A percentile compares a stretch with the other conserved stretches of the same genome.
phyloP scores from a whole-genome alignment of 2,888 invertebrate species.

The Teleogryllus oceanicus region DNA sequence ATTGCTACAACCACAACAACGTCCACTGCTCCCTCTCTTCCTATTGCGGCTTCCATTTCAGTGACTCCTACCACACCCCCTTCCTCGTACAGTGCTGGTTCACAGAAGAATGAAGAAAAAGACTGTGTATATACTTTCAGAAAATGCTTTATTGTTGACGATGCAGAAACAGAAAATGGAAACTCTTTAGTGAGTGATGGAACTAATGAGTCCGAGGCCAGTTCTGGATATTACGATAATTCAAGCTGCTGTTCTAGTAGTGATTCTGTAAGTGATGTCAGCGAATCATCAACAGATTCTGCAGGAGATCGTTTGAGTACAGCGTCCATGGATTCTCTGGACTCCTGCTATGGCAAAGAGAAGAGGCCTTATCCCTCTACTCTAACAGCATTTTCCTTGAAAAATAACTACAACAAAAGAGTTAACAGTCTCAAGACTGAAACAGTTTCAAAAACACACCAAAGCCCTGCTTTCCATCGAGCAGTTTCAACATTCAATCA shows the following conservation, averaged over 20 bases:
- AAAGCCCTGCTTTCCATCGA: conserved; percentile 26
- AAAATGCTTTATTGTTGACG: conserved; percentile 35
- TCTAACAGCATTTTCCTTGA: conserved; percentile 23
- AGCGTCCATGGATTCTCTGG: conserved; percentile 50
- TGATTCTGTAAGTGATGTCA: conserved; percentile 51
- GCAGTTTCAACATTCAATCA: conserved; percentile 30
- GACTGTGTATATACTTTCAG: conserved; percentile 33
- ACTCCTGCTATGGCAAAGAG: conserved; percentile 45
- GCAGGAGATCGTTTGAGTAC: conserved; percentile 53
- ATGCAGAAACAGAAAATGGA: conserved; percentile 32
- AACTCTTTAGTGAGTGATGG: conserved; percentile 27
- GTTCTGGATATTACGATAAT: conserved; percentile 31
- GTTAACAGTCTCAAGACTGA: conserved; percentile 18
- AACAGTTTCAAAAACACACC: conserved; percentile 21
- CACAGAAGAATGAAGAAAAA: too few species aligned
- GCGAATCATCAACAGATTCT: conserved; percentile 53
- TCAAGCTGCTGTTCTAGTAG: conserved; percentile 48
- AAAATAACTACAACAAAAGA: background rate
- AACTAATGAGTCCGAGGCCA: conserved; percentile 30
- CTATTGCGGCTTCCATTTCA: background rate
- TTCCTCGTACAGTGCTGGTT: too few species aligned
- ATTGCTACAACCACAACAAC: too few species aligned
- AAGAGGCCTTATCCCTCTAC: conserved; percentile 26
- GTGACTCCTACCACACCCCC: background rate
- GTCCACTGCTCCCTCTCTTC: background rate